Base-by-base conservation (phyloP, 2,888 invertebrate genomes). In the Charanyca ferruginea region DNA sequence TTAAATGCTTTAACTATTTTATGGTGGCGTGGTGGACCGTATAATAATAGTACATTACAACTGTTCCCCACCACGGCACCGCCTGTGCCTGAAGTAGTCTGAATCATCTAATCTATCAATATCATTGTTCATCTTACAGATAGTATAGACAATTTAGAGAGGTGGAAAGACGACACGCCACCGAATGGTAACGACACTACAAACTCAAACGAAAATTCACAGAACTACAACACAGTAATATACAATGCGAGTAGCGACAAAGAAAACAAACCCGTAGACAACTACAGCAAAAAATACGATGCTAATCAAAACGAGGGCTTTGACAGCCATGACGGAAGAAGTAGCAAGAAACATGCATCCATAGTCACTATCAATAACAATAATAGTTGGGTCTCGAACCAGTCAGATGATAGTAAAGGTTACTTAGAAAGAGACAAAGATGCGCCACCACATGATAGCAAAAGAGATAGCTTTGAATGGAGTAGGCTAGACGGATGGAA, bases 401-500 rank as follows among this genome's bases (percentile, higher is more conserved):
- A 95, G 81, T 95, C 95, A 6, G 95, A 95, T 28, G 95, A 96
- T 49, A 95, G 94, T 63, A 95, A 95, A 87, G 95, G 93, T 0
- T 95, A 95, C 71, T 83, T 95, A 81, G 95, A 96, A 73, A 90
- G 93, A 79, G 95, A 95, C 68, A 94, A 94, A 85, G 93, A 94
- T 83, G 92, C 83, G 80, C 90, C 95, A 78, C 96, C 96, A 64
- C 93, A 92, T 70, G 95, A 95, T 83, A 91, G 77, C 54, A 96
- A 96, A 81, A 86, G 96, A 78, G 96, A 96, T 68, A 96, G 96
- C 83, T 96, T 96, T 66, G 96, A 96, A 80, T 93, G 96, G 89
- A 96, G 96, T 77, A 91, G 96, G 3, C 87, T 97, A 77, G 97
- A 97, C 62, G 97, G 97, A 0, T 97, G 97, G 97, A 98, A 99